phyloP scores from a whole-genome alignment of 1,140 invertebrate species.

The Macrocentrus cingulum region DNA sequence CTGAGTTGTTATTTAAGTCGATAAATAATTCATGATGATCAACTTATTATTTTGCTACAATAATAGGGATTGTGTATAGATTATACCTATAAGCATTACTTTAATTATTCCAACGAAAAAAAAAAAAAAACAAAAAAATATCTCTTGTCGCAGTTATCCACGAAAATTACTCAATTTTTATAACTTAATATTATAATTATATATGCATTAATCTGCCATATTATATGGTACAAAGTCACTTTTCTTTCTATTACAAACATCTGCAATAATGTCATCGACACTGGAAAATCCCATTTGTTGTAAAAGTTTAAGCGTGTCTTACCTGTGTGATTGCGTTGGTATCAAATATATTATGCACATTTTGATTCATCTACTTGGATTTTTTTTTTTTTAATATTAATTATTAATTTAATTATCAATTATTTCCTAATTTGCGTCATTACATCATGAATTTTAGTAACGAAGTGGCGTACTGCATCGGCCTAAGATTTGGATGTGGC shows the following conservation, averaged over 20 bases:
- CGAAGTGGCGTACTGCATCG: slow-evolving; percentile 92
- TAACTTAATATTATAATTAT: too few species aligned
- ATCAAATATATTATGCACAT: slow-evolving; percentile 49
- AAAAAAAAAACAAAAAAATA: too few species aligned
- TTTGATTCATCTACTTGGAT: slow-evolving; percentile 49
- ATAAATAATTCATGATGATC: too few species aligned
- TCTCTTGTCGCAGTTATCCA: too few species aligned
- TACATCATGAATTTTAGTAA: slow-evolving; percentile 68
- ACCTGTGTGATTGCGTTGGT: slow-evolving; percentile 37
- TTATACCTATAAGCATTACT: too few species aligned
- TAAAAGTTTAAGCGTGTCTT: slow-evolving; percentile 32
- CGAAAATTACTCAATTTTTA: too few species aligned
- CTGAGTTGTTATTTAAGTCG: too few species aligned
- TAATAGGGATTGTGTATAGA: too few species aligned
- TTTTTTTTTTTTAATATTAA: slow-evolving; percentile 39
- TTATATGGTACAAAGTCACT: background rate
- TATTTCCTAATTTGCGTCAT: slow-evolving; percentile 41
- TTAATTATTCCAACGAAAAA: too few species aligned
- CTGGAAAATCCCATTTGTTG: slow-evolving; percentile 3
- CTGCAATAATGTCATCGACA: too few species aligned
- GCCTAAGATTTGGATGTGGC: slow-evolving; percentile 95
- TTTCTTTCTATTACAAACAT: slow-evolving; percentile 2
- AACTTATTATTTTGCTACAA: too few species aligned
- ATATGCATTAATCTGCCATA: background rate
- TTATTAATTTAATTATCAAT: slow-evolving; percentile 37